Conservation (phyloP, 2,113 vertebrate genomes). For the Alectura lathami region DNA sequence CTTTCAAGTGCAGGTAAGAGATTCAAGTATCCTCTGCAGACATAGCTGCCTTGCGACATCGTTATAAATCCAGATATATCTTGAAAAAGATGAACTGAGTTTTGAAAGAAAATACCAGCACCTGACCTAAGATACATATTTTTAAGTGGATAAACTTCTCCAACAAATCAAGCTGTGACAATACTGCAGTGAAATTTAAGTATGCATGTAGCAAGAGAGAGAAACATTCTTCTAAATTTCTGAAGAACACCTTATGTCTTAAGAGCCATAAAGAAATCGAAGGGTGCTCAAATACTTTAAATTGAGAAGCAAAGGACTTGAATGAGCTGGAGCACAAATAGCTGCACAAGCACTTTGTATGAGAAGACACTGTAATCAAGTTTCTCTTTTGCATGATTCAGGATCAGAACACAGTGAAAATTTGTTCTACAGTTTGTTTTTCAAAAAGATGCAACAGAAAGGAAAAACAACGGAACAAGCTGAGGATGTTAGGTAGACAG, state of each 20-base stretch:
- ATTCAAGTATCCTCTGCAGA: background rate
- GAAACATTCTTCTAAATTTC: background rate
- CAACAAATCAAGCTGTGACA: background rate
- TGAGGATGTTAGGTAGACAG: background rate
- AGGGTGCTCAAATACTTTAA: background rate
- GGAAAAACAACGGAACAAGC: background rate
- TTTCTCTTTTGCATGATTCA: background rate
- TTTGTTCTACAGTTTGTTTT: background rate
- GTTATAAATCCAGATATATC: background rate
- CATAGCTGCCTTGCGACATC: background rate
- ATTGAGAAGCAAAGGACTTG: background rate
- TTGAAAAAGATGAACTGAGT: background rate
- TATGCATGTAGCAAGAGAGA: background rate
- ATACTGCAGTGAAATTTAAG: background rate
- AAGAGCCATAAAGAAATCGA: background rate
- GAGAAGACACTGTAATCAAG: background rate
- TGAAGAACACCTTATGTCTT: background rate
- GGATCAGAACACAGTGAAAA: background rate
- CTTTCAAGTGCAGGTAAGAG: background rate
- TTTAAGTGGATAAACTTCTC: background rate
- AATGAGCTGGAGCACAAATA: background rate
- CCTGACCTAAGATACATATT: background rate
- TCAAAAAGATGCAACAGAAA: background rate
- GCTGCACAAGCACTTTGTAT: background rate
- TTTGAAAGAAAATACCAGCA: background rate